Conservation (phyloP, 2,888 invertebrate species). For the Synergus itoensis region DNA sequence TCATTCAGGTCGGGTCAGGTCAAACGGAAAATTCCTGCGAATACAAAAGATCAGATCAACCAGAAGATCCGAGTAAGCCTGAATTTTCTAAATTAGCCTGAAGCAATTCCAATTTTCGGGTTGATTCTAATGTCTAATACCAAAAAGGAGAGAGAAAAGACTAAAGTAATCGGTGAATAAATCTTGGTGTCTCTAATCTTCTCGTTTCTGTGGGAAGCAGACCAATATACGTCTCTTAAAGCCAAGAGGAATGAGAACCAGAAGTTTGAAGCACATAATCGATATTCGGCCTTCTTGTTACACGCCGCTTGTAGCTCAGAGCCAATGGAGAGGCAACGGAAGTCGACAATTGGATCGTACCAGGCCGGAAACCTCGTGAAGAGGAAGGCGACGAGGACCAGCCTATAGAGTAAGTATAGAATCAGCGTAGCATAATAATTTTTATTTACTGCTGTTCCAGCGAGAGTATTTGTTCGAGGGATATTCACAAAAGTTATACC, state of each 20-base stretch:
- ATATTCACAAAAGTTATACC: conserved; percentile 9
- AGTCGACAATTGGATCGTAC: conserved; percentile 19
- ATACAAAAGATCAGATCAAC: background rate
- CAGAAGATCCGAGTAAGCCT: background rate
- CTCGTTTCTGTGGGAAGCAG: conserved; percentile 26
- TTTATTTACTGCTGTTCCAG: conserved; percentile 4
- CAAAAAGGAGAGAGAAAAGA: background rate
- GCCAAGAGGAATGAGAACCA: background rate
- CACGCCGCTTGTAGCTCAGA: conserved; percentile 14
- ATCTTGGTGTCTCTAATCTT: conserved; percentile 13
- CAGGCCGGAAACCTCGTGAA: conserved; percentile 1
- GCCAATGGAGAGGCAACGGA: conserved; percentile 2
- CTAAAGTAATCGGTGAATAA: background rate
- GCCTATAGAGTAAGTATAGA: background rate
- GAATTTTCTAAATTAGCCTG: background rate
- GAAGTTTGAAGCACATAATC: conserved; percentile 56
- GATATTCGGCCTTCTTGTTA: conserved; percentile 61
- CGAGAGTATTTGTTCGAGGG: background rate
- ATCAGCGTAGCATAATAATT: conserved; percentile 3
- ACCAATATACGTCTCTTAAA: background rate
- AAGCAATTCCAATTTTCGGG: background rate
- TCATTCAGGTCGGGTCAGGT: background rate
- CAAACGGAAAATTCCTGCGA: background rate
- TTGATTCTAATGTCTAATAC: background rate
- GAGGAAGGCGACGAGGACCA: background rate